These are phyloP conservation scores for Ciconia boyciana DNA, from an alignment of 2,113 vertebrate genomes.

Conservation along the genomic window DNA sequence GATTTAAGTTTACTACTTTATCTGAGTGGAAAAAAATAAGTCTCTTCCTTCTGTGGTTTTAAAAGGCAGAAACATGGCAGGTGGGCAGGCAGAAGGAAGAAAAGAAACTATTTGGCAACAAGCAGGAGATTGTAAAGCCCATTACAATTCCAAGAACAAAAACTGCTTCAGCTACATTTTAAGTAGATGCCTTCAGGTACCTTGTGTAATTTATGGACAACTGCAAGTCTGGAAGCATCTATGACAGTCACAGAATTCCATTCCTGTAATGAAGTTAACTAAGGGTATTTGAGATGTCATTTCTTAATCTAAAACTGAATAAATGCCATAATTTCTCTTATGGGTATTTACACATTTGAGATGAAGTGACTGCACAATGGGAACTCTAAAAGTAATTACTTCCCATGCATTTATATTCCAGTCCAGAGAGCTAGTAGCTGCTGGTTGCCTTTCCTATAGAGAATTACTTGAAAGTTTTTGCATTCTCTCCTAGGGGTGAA, in stretches of 20 bases:
- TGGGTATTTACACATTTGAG: slow-evolving; percentile 3
- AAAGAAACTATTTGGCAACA: neutral
- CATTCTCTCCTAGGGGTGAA: slow-evolving; percentile 37
- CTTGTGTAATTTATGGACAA: neutral
- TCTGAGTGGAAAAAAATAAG: neutral
- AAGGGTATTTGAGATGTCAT: slow-evolving; percentile 10
- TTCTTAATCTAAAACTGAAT: slow-evolving; percentile 43
- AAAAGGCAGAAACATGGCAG: neutral
- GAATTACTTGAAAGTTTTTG: slow-evolving; percentile 46
- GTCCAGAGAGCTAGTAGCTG: neutral
- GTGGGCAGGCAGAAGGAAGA: neutral
- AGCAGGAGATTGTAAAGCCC: neutral
- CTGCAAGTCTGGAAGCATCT: neutral
- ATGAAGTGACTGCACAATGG: slow-evolving; percentile 6
- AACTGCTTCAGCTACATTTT: slow-evolving; percentile 8
- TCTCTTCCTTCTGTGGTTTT: neutral
- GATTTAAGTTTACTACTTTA: neutral
- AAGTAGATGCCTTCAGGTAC: neutral
- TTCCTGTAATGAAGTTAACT: neutral
- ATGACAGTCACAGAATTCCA: neutral
- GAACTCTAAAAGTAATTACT: slow-evolving; percentile 33
- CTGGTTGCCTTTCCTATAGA: slow-evolving; percentile 1
- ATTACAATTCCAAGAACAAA: slow-evolving; percentile 11
- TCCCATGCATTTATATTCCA: slow-evolving; percentile 9
- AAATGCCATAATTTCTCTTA: slow-evolving; percentile 21